Evolutionary conservation across 2,888 invertebrate genomes (phyloP).

Genomic region (Synergus japonicus): DNA sequence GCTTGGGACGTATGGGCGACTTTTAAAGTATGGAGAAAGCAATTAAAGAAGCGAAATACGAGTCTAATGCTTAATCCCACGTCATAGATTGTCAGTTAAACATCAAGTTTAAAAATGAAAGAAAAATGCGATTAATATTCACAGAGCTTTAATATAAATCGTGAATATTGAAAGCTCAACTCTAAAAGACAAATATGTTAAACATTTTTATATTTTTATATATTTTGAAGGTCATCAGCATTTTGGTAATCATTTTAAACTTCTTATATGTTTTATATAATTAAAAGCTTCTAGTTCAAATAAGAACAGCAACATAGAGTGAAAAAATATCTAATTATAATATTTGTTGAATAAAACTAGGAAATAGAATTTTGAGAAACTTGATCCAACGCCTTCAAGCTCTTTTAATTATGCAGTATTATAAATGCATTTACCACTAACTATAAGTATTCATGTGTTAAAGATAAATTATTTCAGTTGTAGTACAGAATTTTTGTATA

Average conservation of each 20-base stretch:
- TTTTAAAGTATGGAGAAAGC: not conserved
- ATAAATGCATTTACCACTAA: too few relatives aligned
- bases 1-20: not conserved
- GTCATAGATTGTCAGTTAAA: conserved; percentile 2
- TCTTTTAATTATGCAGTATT: too few relatives aligned
- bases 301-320: too few relatives aligned
- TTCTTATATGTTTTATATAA: not conserved
- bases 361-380: too few relatives aligned
- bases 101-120: not conserved
- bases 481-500: too few relatives aligned
- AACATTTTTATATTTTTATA: not conserved
- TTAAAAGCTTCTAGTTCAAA: too few relatives aligned
- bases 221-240: not conserved
- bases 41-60: not conserved
- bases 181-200: not conserved
- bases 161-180: not conserved
- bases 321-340: too few relatives aligned
- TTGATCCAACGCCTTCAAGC: too few relatives aligned
- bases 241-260: not conserved
- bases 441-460: too few relatives aligned
- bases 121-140: not conserved
- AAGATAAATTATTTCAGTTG: too few relatives aligned
- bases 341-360: too few relatives aligned
- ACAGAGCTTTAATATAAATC: not conserved
- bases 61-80: conserved; percentile 5